A percentile compares a stretch with the other conserved stretches of the same genome.
These are phyloP conservation scores for Hydrocynus forskahlii DNA, from an alignment of 2,797 vertebrate genomes.

Conservation along the genomic window DNA sequence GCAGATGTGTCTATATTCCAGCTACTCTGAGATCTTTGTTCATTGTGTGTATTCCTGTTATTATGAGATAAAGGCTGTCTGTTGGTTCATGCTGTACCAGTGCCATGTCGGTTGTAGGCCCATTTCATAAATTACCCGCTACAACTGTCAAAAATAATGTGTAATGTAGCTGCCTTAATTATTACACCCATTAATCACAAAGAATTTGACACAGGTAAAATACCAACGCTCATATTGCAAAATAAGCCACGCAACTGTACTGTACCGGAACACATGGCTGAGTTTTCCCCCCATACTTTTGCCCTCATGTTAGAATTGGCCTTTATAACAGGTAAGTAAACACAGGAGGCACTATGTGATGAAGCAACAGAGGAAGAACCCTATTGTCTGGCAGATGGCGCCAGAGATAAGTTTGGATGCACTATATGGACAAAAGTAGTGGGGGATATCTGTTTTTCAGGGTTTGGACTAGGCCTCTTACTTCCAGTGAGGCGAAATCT, in stretches of 20 bases:
- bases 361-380: background rate
- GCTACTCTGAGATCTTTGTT: too few species aligned
- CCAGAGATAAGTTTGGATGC: background rate
- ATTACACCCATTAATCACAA: constrained; percentile 2
- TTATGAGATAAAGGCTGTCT: background rate
- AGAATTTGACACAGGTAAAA: background rate
- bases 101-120: background rate
- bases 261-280: background rate
- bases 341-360: constrained; percentile 1
- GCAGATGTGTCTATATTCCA: background rate
- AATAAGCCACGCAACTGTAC: background rate
- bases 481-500: too few species aligned
- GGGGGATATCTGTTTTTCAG: too few species aligned
- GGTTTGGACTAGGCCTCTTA: too few species aligned
- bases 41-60: background rate
- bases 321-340: background rate
- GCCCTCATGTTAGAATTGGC: too few species aligned
- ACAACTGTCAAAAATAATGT: background rate
- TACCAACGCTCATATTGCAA: background rate
- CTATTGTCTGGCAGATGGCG: background rate
- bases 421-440: background rate
- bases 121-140: background rate
- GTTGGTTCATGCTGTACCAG: background rate
- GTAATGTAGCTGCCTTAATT: constrained; percentile 38
- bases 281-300: background rate